These are phyloP conservation scores for Willowsia nigromaculata DNA, from an alignment of 2,888 invertebrate species.

Conservation along the genomic window DNA sequence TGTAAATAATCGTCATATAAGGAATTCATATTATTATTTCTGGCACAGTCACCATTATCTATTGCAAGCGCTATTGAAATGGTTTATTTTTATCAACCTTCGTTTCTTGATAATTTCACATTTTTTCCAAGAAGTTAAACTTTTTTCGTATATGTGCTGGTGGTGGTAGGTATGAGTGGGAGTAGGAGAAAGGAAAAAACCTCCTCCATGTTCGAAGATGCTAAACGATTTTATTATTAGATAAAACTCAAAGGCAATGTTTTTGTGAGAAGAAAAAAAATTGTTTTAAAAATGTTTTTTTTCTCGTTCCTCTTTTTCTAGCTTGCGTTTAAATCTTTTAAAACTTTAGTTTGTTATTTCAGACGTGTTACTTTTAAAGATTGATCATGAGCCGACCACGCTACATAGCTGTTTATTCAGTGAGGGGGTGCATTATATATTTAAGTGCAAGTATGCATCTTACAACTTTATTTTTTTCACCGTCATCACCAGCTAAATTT, in stretches of 20 bases:
- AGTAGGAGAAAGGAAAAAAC: background rate
- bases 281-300: slow-evolving; percentile 52
- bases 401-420: background rate
- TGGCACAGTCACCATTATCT: background rate
- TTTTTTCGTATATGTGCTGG: background rate
- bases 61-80: background rate
- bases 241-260: slow-evolving; percentile 31
- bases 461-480: background rate
- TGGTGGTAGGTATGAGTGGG: background rate
- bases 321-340: slow-evolving; percentile 46
- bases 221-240: slow-evolving; percentile 41
- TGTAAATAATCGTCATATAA: background rate
- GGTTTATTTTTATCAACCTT: background rate
- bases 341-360: slow-evolving; percentile 60
- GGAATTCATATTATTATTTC: background rate
- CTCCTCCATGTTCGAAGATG: background rate
- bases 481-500: slow-evolving; percentile 18
- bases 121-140: background rate
- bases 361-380: slow-evolving; percentile 40
- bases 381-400: slow-evolving; percentile 14
- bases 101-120: background rate
- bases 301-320: background rate
- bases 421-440: background rate
- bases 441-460: background rate
- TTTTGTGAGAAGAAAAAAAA: slow-evolving; percentile 50